Evolutionary conservation across 1,140 invertebrate species (phyloP).

Genomic region (Drosophila arizonae): DNA sequence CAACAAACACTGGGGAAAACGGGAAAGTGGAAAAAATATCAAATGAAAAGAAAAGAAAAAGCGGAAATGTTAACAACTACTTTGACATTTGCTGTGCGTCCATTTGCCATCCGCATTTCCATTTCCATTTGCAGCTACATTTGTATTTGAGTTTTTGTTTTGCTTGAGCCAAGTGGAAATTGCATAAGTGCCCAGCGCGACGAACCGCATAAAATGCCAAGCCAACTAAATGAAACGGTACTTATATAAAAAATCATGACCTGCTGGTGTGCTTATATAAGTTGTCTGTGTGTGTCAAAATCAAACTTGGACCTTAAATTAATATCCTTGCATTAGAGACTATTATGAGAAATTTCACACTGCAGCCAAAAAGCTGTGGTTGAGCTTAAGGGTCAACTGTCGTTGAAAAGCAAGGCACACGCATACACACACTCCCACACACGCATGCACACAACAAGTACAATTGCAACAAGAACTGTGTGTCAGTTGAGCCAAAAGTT

Average conservation of each 20-base stretch:
- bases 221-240: slow-evolving; percentile 21
- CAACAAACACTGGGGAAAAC: slow-evolving; percentile 3
- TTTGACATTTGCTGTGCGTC: slow-evolving; percentile 66
- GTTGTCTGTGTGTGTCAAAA: slow-evolving; percentile 2
- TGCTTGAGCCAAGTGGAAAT: slow-evolving; percentile 62
- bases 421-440: slow-evolving; percentile 1
- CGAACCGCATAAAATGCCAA: slow-evolving; percentile 68
- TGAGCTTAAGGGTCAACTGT: background rate
- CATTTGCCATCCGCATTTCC: slow-evolving; percentile 10
- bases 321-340: slow-evolving; percentile 70
- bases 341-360: slow-evolving; percentile 36
- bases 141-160: slow-evolving; percentile 34
- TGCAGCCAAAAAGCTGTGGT: slow-evolving; percentile 30
- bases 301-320: slow-evolving; percentile 57
- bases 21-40: slow-evolving; percentile 5
- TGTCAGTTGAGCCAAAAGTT: slow-evolving; percentile 56
- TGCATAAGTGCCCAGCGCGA: slow-evolving; percentile 71
- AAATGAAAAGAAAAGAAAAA: slow-evolving; percentile 16
- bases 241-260: background rate
- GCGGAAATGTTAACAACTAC: slow-evolving; percentile 78
- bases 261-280: slow-evolving; percentile 11
- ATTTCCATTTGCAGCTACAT: slow-evolving; percentile 15
- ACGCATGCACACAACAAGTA: slow-evolving; percentile 4
- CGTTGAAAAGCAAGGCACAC: background rate
- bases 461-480: slow-evolving; percentile 6